Conservation (phyloP, 1,140 invertebrate genomes). For the Ptiloglossa arizonensis region DNA sequence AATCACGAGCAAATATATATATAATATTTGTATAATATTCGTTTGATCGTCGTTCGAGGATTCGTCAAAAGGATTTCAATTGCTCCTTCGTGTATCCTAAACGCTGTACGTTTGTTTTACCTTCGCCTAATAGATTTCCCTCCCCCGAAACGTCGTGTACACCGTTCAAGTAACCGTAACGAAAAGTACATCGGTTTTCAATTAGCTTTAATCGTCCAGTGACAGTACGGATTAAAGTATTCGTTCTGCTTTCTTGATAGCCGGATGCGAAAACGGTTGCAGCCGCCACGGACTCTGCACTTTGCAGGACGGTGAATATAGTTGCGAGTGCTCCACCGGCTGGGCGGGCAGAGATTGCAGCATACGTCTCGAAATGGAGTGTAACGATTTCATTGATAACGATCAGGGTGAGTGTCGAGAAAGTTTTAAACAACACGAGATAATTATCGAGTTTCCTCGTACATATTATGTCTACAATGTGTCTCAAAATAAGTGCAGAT, state of each 20-base stretch:
- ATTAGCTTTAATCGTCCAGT: slow-evolving; percentile 17
- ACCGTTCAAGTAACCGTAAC: neutral
- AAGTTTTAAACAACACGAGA: neutral
- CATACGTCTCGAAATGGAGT: slow-evolving; percentile 94
- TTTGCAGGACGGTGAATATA: slow-evolving; percentile 91
- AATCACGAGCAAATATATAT: too few relatives aligned
- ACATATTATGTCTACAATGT: too few relatives aligned
- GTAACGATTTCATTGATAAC: slow-evolving; percentile 97
- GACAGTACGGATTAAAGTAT: slow-evolving; percentile 21
- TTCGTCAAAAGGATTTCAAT: too few relatives aligned
- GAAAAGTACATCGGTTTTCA: slow-evolving; percentile 14
- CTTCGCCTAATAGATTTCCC: neutral
- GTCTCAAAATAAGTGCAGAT: too few relatives aligned
- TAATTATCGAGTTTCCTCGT: neutral
- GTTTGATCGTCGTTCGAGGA: too few relatives aligned
- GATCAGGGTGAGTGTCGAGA: slow-evolving; percentile 90
- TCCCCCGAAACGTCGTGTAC: neutral
- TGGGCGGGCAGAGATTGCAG: slow-evolving; percentile 97
- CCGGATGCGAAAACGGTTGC: slow-evolving; percentile 97
- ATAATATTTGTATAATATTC: too few relatives aligned
- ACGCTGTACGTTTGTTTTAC: too few relatives aligned
- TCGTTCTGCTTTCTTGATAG: slow-evolving; percentile 81
- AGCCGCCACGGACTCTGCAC: slow-evolving; percentile 94
- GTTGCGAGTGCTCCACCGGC: slow-evolving; percentile 93
- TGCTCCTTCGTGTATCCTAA: too few relatives aligned